Conservation (phyloP, 2,797 vertebrate species). For the Gymnopithys bicolor region DNA sequence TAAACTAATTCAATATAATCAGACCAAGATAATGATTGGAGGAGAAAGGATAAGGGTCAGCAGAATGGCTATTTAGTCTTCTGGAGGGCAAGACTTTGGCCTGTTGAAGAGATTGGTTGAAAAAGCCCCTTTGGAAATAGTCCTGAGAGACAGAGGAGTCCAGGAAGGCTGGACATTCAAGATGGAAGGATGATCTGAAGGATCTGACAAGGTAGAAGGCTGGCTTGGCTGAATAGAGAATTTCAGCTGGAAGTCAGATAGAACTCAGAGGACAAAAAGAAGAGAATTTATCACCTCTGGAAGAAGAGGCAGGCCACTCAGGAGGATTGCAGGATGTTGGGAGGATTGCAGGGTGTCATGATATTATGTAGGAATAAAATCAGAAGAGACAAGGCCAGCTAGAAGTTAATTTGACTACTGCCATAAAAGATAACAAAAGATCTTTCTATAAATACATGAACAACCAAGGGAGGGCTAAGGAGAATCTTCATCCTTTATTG, state of each 20-base stretch:
- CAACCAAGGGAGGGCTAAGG: not conserved
- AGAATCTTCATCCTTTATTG: not conserved
- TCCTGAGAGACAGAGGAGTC: not conserved
- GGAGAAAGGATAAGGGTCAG: not conserved
- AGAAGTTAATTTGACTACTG: not conserved
- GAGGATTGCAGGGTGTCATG: not conserved
- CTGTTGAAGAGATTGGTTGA: not conserved
- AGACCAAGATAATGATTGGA: not conserved
- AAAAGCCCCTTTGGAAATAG: not conserved
- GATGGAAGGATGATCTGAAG: not conserved
- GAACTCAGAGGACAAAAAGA: not conserved
- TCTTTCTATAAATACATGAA: not conserved
- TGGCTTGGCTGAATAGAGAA: not conserved
- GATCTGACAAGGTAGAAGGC: accelerated
- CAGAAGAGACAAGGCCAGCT: not conserved
- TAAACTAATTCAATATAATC: not conserved
- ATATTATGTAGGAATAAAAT: not conserved
- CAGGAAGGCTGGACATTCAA: not conserved
- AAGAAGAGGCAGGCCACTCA: not conserved
- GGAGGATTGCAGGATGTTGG: not conserved
- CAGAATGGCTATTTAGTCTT: not conserved
- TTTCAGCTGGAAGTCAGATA: not conserved
- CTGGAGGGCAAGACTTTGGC: not conserved
- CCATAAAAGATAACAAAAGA: not conserved
- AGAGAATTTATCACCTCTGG: not conserved